Conservation (phyloP, 2,113 vertebrate genomes). For the Forbesichthys agassizii region DNA sequence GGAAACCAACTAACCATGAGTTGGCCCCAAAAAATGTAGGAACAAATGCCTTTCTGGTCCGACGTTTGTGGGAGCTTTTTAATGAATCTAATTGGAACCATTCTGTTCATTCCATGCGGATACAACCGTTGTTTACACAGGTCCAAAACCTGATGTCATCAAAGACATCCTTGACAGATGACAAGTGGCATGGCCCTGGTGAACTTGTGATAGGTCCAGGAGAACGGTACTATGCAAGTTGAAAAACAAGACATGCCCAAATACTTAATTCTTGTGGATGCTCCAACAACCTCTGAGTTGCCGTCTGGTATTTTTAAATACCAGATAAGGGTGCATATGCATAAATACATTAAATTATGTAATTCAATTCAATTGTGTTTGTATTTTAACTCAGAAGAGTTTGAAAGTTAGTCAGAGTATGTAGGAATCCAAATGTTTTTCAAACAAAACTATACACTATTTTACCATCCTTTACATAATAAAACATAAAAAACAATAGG, state of each 20-base stretch:
- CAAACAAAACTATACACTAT: too few relatives aligned
- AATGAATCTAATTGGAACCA: neutral
- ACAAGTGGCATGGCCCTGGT: neutral
- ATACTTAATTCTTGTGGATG: neutral
- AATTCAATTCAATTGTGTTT: too few relatives aligned
- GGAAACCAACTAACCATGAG: too few relatives aligned
- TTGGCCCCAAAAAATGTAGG: too few relatives aligned
- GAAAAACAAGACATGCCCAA: neutral
- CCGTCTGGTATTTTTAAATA: neutral
- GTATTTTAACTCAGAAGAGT: too few relatives aligned
- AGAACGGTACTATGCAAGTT: neutral
- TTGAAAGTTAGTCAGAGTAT: too few relatives aligned
- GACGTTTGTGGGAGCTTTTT: neutral
- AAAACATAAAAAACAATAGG: too few relatives aligned
- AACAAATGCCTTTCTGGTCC: neutral
- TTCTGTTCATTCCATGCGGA: neutral
- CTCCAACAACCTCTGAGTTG: neutral
- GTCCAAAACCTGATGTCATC: neutral
- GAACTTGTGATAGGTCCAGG: neutral
- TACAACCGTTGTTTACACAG: neutral
- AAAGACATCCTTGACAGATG: neutral
- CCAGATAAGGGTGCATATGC: too few relatives aligned
- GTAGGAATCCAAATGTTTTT: too few relatives aligned
- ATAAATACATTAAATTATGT: too few relatives aligned
- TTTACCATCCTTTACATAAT: too few relatives aligned